Evolutionary conservation across 2,888 invertebrate species (phyloP).

Genomic region (Argyra leucocephala): DNA sequence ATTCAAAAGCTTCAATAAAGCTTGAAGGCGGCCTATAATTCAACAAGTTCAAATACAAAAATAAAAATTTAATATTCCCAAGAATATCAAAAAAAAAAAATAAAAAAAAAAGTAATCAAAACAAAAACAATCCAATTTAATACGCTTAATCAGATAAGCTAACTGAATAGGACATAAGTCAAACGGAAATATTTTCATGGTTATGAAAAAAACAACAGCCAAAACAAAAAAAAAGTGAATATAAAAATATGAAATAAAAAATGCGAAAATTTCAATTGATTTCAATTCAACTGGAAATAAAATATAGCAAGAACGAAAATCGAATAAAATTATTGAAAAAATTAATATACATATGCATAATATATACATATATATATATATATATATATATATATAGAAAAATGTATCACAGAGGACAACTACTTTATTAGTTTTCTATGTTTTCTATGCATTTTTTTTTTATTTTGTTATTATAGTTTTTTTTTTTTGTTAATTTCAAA

Average conservation of each 20-base stretch:
- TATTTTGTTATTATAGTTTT: no score
- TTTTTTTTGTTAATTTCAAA: no score
- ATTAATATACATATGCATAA: not conserved
- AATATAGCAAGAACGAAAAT: not conserved
- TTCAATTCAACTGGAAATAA: not conserved
- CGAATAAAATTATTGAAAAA: not conserved
- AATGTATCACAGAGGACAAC: not conserved
- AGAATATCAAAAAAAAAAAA: not conserved
- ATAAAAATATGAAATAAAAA: not conserved
- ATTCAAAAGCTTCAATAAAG: not conserved
- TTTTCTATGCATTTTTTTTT: not conserved
- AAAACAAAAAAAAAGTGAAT: not conserved
- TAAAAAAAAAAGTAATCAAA: no score
- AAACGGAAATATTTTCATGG: slow-evolving; percentile 6
- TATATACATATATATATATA: not conserved
- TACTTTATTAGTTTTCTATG: not conserved
- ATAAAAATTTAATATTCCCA: not conserved
- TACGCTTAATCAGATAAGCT: not conserved
- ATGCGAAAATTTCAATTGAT: not conserved
- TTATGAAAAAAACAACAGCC: not conserved
- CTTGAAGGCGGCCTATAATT: slow-evolving; percentile 1
- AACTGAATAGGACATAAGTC: slow-evolving; percentile 6
- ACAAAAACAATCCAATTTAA: not conserved
- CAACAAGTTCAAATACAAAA: not conserved
- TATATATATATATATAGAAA: not conserved